These are phyloP conservation scores for Pangasius macronema DNA, from an alignment of 2,797 vertebrate species.

Conservation along the genomic window DNA sequence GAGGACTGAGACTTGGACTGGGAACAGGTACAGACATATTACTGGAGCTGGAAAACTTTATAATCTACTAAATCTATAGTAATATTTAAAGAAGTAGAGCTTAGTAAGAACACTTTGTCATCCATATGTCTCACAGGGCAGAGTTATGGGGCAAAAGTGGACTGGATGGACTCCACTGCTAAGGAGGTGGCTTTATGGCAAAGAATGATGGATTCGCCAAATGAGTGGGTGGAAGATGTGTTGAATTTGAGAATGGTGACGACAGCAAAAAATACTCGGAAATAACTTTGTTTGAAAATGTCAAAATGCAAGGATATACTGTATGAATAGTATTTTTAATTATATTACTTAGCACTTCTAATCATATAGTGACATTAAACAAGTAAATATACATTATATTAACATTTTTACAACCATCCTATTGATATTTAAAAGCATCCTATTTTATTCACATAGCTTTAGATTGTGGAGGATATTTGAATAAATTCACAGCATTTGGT, in stretches of 20 bases:
- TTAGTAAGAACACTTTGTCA: background rate
- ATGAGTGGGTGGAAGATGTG: constrained; percentile 87
- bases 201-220: constrained; percentile 85
- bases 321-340: background rate
- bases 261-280: constrained; percentile 81
- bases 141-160: constrained; percentile 88
- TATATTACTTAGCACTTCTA: background rate
- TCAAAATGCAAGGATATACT: background rate
- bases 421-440: background rate
- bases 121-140: constrained; percentile 72
- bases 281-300: constrained; percentile 59
- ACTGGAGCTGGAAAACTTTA: background rate
- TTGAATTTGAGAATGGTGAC: constrained; percentile 85
- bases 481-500: background rate
- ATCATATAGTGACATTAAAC: background rate
- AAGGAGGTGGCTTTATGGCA: constrained; percentile 89
- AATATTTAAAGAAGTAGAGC: background rate
- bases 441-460: background rate
- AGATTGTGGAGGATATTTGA: background rate
- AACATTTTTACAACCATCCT: background rate
- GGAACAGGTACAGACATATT: constrained; percentile 80
- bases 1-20: constrained; percentile 87
- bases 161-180: constrained; percentile 94
- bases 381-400: background rate
- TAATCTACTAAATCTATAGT: background rate